Base-by-base conservation (phyloP, 2,888 invertebrate genomes). In the Carcina quercana region DNA sequence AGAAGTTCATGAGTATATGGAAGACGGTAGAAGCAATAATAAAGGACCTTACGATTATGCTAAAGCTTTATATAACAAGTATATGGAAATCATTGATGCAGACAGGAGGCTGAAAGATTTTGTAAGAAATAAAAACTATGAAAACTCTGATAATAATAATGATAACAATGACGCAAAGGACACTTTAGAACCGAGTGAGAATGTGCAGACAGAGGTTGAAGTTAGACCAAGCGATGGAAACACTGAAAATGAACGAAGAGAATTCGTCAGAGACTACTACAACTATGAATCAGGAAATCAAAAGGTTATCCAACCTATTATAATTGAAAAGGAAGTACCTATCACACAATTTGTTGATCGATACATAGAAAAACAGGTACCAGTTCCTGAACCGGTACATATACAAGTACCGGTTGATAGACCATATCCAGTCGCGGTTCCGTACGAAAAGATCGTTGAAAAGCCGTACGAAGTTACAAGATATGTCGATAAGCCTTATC, bases 401-500 rank as follows among this genome's bases (percentile, higher is more conserved):
- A 64, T 79, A 1, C 55, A 69, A 38, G 63, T 75, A 1, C 67
- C 71, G 13, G 63, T 78, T 1, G 76, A 82, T 27, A 76, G 86
- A 26, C 80, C 75, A 1, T 69, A 84, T 1, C 69, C 79, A 2
- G 63, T 74, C 1, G 66, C 76, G 0, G 76, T 86, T 0, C 69
- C 69, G n/a, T 67, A 68, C 21, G 87, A 88, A 37, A 86, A 80
- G 39, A 62, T 85, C 3, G 69, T 87, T 1, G 86, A 87, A 43
- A 86, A 80, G 53, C 86, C 87, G 1, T 63, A 83, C 1, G 80
- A 84, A 58, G 68, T 85, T 1, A 79, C 83, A 1, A 72, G 61
- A 46, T 76, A 79, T 37, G 72, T 88, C 0, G 86, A 90, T 40
- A 88, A 89, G 36, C 87, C 87, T 0, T 83, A 87, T 38, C 86